These are phyloP conservation scores for Thunnus maccoyii DNA, from an alignment of 2,113 vertebrate genomes.

Conservation along the genomic window DNA sequence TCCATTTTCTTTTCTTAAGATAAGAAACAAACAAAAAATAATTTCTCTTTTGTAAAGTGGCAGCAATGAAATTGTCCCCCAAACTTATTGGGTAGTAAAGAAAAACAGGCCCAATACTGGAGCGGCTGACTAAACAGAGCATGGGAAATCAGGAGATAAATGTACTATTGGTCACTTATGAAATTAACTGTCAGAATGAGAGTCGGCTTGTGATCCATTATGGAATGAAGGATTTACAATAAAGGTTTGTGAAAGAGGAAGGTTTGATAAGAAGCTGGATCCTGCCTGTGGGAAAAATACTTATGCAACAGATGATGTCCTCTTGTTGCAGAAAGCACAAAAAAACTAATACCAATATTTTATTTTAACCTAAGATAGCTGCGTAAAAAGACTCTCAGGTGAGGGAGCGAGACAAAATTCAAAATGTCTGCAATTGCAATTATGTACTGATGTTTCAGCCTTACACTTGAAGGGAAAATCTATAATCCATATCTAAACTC, in stretches of 20 bases:
- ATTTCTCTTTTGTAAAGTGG: constrained; percentile 58
- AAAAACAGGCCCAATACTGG: constrained; percentile 35
- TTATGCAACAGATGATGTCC: constrained; percentile 32
- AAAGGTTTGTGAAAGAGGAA: constrained; percentile 39
- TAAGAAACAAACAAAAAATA: constrained; percentile 49
- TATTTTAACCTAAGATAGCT: background rate
- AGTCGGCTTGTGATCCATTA: constrained; percentile 36
- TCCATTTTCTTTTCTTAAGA: constrained; percentile 54
- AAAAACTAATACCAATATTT: background rate
- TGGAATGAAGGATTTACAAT: constrained; percentile 34
- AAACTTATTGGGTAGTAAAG: constrained; percentile 45
- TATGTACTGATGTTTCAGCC: background rate
- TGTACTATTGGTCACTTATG: constrained; percentile 33
- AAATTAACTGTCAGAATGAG: constrained; percentile 63
- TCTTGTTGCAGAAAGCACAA: background rate
- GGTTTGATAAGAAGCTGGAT: constrained; percentile 49
- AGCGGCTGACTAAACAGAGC: constrained; percentile 41
- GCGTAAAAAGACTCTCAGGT: background rate
- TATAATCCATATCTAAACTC: background rate
- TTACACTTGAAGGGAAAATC: background rate
- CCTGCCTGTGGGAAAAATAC: constrained; percentile 24
- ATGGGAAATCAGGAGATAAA: constrained; percentile 41
- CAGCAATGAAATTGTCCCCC: constrained; percentile 59
- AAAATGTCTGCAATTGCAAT: background rate
- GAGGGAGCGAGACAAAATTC: background rate